Percentiles rank a stretch among this genome's conserved stretches.
Evolutionary conservation across 2,888 invertebrate species (phyloP).

Genomic region (Stegana nigrithorax): DNA sequence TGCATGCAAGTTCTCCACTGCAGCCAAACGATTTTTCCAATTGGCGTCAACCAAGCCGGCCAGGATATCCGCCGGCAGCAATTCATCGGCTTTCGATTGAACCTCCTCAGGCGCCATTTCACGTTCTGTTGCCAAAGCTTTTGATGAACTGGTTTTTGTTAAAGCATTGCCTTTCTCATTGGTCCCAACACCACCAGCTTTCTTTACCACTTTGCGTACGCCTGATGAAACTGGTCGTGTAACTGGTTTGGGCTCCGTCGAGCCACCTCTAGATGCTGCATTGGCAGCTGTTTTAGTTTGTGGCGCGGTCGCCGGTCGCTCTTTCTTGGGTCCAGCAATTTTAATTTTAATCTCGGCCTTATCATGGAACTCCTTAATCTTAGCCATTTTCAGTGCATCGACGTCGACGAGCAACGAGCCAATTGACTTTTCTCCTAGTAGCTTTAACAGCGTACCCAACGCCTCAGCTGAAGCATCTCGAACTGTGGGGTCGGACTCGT

Average conservation of each 20-base stretch:
- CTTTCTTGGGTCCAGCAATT: constrained; percentile 74
- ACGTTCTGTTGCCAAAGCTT: constrained; percentile 71
- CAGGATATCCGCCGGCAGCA: constrained; percentile 75
- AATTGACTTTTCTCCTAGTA: constrained; percentile 92
- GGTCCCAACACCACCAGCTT: constrained; percentile 32
- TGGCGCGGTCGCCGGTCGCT: constrained; percentile 65
- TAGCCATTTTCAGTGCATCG: constrained; percentile 90
- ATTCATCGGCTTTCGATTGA: constrained; percentile 77
- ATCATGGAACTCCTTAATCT: constrained; percentile 93
- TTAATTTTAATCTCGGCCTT: constrained; percentile 90
- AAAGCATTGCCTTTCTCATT: constrained; percentile 23
- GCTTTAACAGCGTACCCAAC: constrained; percentile 91
- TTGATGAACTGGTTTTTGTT: constrained; percentile 46
- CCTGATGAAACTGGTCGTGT: constrained; percentile 61
- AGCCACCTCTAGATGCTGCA: constrained; percentile 49
- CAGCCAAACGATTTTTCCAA: constrained; percentile 86
- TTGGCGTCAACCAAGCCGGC: constrained; percentile 80
- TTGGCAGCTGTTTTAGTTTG: constrained; percentile 51
- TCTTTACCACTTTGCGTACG: constrained; percentile 44
- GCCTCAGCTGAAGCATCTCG: constrained; percentile 94
- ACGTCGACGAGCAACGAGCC: constrained; percentile 87
- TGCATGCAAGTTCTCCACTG: constrained; percentile 79
- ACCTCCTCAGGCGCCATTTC: constrained; percentile 83
- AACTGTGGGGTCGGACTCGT: constrained; percentile 83
- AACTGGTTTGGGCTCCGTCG: constrained; percentile 59